Evolutionary conservation across 2,113 vertebrate genomes (phyloP), one percentile per base, ranked within the genome.

Genomic region (Macquaria ambigua): DNA sequence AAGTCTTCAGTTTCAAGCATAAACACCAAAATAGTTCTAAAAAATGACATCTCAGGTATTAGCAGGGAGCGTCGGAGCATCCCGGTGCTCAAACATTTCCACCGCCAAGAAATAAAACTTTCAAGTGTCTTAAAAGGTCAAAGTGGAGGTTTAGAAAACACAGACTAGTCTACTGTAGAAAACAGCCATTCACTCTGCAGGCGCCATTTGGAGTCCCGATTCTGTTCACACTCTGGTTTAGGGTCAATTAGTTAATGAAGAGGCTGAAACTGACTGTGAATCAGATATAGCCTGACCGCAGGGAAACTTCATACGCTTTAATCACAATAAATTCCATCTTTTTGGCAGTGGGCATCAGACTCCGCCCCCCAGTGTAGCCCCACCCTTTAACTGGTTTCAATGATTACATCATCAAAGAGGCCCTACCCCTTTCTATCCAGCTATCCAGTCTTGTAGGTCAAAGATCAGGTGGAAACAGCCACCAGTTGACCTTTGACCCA

Each of bases 1-100:
- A 82, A 64, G 58, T 84, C 18, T 86, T 82, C 62, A 89, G 62
- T 86, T 89, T 92, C 81, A 90, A 87, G 82, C 87, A 76, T 74
- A 81, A 90, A 92, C 89, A 91, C 70, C 70, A 62, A 88, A 79
- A 72, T 28, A 86, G 59, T 79, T 76, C 46, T 87, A 91, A 61
- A 91, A 90, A 87, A 77, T 86, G 84, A 89, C 91, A 90, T 91
- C 89, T 86, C 58, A 76, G 70, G 77, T 83, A 82, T 83, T 37
- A 48, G 43, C 75, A 67, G 83, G 81, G 56, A 73, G 61, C 31
- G 12, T 37, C 5, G 12, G 15, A 8, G 39, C 31, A 14, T 46
- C 37, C 68, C 15, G 21, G 4, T 31, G 52, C 62, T 59, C 71
- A 80, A 76, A 80, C 0, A 50, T 31, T 67, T 72, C 74, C 58